Conservation (phyloP, 2,113 vertebrate species). For the Pterocles gutturalis region DNA sequence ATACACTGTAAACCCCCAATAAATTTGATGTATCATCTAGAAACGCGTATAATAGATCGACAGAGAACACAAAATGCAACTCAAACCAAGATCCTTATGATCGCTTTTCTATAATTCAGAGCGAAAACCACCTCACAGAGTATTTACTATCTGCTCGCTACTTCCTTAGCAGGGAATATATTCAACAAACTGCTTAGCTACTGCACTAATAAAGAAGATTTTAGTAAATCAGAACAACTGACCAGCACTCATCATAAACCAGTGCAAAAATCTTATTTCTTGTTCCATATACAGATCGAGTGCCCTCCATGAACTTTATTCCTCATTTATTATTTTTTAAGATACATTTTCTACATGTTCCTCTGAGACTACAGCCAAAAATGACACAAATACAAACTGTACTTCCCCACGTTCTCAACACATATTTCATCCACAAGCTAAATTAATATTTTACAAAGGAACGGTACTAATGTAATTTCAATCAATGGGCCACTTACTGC, state of each 20-base stretch:
- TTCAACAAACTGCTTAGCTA: not conserved
- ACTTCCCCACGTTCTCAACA: not conserved
- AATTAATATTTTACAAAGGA: not conserved
- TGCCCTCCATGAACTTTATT: not conserved
- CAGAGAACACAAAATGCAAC: rapidly evolving
- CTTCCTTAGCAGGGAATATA: not conserved
- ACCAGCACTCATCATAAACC: not conserved
- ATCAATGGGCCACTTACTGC: not conserved
- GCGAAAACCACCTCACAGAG: not conserved
- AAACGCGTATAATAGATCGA: rapidly evolving
- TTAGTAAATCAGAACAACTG: not conserved
- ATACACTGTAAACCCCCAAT: not conserved
- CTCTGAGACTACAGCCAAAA: not conserved
- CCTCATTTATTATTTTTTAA: not conserved
- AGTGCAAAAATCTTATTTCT: not conserved
- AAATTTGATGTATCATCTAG: not conserved
- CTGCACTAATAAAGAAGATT: not conserved
- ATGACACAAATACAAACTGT: not conserved
- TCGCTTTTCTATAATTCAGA: not conserved
- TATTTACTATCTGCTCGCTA: not conserved
- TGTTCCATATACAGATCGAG: not conserved
- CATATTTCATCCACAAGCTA: not conserved
- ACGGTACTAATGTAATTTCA: not conserved
- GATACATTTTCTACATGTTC: not conserved
- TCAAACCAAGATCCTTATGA: not conserved